phyloP scores from a whole-genome alignment of 1,140 invertebrate species.

The Scaptomyza pallida region DNA sequence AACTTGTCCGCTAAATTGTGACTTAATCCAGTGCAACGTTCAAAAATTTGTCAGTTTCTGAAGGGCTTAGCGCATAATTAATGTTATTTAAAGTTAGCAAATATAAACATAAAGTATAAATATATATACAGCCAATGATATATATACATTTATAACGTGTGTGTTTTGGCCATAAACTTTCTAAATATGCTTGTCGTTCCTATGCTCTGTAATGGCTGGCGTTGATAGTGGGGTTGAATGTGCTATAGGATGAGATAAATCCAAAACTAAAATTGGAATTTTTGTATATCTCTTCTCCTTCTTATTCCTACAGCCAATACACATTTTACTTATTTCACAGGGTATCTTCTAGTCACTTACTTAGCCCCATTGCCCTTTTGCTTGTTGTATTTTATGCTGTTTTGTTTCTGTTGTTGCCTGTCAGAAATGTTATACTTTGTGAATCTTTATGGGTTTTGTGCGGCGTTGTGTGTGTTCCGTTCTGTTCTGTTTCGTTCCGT shows the following conservation, averaged over 20 bases:
- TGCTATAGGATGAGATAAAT: neutral
- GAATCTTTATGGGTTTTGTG: constrained; percentile 40
- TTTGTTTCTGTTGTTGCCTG: constrained; percentile 39
- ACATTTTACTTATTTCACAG: neutral
- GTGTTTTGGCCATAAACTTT: constrained; percentile 43
- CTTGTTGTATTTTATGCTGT: constrained; percentile 22
- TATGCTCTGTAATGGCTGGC: constrained; percentile 7
- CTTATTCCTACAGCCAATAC: no score
- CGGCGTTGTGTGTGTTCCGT: constrained; percentile 29
- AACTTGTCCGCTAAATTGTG: constrained; percentile 36
- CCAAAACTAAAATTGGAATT: neutral
- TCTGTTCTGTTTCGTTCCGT: constrained; percentile 10
- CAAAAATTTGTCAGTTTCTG: constrained; percentile 56
- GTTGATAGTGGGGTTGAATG: neutral
- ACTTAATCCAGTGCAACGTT: constrained; percentile 53
- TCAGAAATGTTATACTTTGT: constrained; percentile 48
- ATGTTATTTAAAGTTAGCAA: constrained; percentile 52
- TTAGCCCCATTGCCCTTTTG: neutral
- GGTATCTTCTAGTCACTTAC: constrained; percentile 7
- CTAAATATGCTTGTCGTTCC: constrained; percentile 44
- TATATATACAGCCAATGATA: constrained; percentile 6
- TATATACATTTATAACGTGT: constrained; percentile 1
- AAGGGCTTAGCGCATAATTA: constrained; percentile 55
- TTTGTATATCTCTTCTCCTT: neutral
- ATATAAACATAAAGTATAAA: constrained; percentile 12